Evolutionary conservation across 2,797 vertebrate species (phyloP).

Genomic region (Rhyacichthys aspro): DNA sequence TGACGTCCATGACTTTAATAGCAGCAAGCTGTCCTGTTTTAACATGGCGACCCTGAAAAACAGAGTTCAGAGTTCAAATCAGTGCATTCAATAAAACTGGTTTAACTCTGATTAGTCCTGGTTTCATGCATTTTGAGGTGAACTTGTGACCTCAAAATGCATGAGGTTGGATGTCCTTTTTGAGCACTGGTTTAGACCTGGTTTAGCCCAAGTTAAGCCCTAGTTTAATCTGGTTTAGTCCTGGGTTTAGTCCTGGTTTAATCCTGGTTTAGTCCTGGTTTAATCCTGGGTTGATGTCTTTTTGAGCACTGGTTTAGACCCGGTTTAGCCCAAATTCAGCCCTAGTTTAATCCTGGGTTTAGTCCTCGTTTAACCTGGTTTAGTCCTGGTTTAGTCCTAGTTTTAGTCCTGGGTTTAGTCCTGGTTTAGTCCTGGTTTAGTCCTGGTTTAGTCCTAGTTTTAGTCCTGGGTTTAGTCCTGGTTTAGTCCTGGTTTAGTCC

Average conservation of each 20-base stretch:
- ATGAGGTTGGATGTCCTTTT: too few relatives aligned
- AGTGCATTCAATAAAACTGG: neutral
- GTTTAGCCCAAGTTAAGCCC: too few relatives aligned
- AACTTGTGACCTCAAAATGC: too few relatives aligned
- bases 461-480: neutral
- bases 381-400: too few relatives aligned
- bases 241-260: neutral
- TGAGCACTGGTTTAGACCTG: neutral
- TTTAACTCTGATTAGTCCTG: neutral
- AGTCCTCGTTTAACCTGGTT: neutral
- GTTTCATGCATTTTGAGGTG: slow-evolving; percentile 10
- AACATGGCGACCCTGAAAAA: slow-evolving; percentile 93
- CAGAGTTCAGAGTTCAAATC: slow-evolving; percentile 3
- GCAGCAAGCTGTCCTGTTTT: slow-evolving; percentile 98
- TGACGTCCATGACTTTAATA: slow-evolving; percentile 99
- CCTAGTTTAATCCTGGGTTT: too few relatives aligned
- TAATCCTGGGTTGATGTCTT: neutral
- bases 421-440: too few relatives aligned
- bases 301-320: neutral
- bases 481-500: neutral
- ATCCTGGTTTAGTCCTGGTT: neutral
- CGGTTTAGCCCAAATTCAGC: neutral
- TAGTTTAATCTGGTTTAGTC: too few relatives aligned
- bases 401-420: too few relatives aligned
- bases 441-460: too few relatives aligned